Evolutionary conservation across 1,140 invertebrate species (phyloP).

Genomic region (Hypsibius dujardini): DNA sequence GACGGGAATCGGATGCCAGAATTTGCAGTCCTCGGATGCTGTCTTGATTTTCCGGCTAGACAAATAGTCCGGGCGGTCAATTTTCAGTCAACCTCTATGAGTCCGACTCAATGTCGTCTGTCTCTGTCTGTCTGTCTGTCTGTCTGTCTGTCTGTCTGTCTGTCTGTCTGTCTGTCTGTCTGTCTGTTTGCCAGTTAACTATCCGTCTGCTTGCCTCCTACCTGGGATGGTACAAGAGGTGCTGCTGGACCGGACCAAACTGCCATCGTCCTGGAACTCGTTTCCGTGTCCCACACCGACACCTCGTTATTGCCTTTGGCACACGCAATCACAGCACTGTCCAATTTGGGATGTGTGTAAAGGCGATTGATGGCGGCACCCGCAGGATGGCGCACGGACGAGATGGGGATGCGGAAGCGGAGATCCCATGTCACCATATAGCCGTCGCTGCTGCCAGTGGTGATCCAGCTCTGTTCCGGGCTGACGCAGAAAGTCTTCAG

Average conservation of each 20-base stretch:
- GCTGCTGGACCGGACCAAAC: constrained; percentile 57
- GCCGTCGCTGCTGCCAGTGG: constrained; percentile 66
- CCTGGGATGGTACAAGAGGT: constrained; percentile 44
- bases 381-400: constrained; percentile 52
- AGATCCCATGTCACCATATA: constrained; percentile 76
- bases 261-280: constrained; percentile 51
- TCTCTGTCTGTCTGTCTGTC: too few relatives aligned
- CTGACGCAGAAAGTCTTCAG: constrained; percentile 71
- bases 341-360: constrained; percentile 8
- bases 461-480: constrained; percentile 59
- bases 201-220: constrained; percentile 24
- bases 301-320: constrained; percentile 75
- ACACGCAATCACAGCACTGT: constrained; percentile 31
- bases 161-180: too few relatives aligned
- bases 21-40: constrained; percentile 21
- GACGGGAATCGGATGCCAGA: constrained; percentile 36
- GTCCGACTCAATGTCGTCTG: too few relatives aligned
- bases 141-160: too few relatives aligned
- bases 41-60: constrained; percentile 9
- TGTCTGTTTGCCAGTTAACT: too few relatives aligned
- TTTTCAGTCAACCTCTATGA: too few relatives aligned
- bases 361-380: constrained; percentile 31
- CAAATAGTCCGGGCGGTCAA: neutral
- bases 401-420: constrained; percentile 70
- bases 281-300: constrained; percentile 75